These are phyloP conservation scores for Procambarus clarkii DNA, from an alignment of 1,140 invertebrate species.

Conservation along the genomic window DNA sequence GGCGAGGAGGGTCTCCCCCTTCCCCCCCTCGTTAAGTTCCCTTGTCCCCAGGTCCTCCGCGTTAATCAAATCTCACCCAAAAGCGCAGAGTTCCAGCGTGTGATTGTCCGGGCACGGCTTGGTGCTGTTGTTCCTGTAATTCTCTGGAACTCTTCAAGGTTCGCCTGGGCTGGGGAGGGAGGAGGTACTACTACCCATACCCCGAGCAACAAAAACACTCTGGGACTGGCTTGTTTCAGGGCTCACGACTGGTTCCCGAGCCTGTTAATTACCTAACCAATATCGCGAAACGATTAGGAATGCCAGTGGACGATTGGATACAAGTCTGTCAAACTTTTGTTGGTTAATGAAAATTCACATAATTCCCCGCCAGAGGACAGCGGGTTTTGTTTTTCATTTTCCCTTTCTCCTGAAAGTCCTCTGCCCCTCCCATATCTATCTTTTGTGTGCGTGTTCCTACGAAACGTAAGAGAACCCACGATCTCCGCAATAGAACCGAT, in stretches of 20 bases:
- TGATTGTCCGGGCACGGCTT: constrained; percentile 6
- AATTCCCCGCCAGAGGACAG: too few species aligned
- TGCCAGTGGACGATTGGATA: too few species aligned
- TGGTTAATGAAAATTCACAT: too few species aligned
- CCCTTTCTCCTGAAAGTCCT: background rate
- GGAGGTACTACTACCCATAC: too few species aligned
- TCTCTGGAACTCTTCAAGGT: constrained; percentile 13
- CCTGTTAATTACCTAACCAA: too few species aligned
- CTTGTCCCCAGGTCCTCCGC: constrained; percentile 25
- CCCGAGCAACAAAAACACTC: too few species aligned
- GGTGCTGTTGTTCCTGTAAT: constrained; percentile 29
- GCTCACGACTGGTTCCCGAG: background rate
- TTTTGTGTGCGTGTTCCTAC: too few species aligned
- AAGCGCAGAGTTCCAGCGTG: constrained; percentile 10
- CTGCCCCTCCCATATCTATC: too few species aligned
- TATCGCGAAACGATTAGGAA: too few species aligned
- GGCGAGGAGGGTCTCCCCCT: background rate
- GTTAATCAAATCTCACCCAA: constrained; percentile 63
- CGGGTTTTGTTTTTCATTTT: background rate
- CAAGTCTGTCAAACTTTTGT: too few species aligned
- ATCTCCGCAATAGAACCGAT: background rate
- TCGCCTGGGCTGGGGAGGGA: too few species aligned
- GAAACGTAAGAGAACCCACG: background rate
- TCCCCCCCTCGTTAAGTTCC: constrained; percentile 50
- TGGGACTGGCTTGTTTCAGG: too few species aligned